Evolutionary conservation across 2,888 invertebrate species (phyloP).

Genomic region (Hipparchia semele): DNA sequence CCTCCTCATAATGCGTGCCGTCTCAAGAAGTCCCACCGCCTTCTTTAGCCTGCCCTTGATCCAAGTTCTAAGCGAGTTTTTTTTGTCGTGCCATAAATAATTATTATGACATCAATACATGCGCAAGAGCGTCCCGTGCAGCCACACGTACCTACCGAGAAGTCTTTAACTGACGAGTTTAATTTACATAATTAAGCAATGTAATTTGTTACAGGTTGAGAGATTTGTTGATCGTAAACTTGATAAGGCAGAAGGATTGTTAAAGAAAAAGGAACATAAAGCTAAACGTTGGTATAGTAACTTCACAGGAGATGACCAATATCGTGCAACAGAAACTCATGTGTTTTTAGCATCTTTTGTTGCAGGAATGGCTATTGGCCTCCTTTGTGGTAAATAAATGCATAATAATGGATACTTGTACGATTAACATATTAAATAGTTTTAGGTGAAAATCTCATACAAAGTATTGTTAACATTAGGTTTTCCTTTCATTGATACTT

Average conservation of each 20-base stretch:
- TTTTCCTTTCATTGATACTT: conserved; percentile 15
- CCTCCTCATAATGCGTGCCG: too few species aligned
- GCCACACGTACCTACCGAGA: too few species aligned
- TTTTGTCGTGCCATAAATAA: too few species aligned
- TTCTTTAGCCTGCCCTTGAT: too few species aligned
- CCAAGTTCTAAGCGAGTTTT: too few species aligned
- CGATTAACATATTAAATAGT: conserved; percentile 11
- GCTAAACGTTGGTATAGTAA: conserved; percentile 90
- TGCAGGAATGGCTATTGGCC: conserved; percentile 90
- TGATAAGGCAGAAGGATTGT: conserved; percentile 89
- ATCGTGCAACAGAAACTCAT: conserved; percentile 89
- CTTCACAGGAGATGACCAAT: conserved; percentile 85
- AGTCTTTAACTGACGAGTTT: too few species aligned
- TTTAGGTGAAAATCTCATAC: conserved; percentile 29
- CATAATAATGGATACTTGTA: not conserved
- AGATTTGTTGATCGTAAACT: conserved; percentile 91
- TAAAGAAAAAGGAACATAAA: conserved; percentile 87
- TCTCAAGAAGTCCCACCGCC: too few species aligned
- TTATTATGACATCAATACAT: too few species aligned
- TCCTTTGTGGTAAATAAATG: conserved; percentile 75
- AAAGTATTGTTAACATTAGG: conserved; percentile 20
- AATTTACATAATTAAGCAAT: not conserved
- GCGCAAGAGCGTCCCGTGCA: too few species aligned
- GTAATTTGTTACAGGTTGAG: conserved; percentile 85
- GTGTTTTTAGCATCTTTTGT: conserved; percentile 91